Conservation (phyloP, 2,113 vertebrate genomes). For the Seriola dumerili region DNA sequence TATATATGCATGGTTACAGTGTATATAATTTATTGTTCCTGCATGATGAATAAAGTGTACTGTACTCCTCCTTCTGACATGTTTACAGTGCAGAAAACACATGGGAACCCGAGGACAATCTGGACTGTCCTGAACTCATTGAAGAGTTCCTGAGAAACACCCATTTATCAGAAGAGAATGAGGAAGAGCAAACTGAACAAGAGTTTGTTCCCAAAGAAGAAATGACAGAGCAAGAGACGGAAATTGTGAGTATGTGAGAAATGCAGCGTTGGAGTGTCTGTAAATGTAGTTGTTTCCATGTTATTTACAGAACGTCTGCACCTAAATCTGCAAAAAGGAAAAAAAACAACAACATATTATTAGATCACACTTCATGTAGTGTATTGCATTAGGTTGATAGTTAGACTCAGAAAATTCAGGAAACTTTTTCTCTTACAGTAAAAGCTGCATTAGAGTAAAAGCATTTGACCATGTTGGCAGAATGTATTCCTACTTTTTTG, state of each 20-base stretch:
- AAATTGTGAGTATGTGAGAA: constrained; percentile 78
- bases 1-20: no score
- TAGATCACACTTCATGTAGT: not conserved
- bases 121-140: constrained; percentile 98
- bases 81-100: constrained; percentile 94
- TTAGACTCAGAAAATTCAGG: not conserved
- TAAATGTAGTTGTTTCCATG: constrained; percentile 31
- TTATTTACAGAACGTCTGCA: constrained; percentile 45
- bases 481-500: not conserved
- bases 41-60: not conserved
- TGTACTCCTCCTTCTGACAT: not conserved
- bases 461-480: not conserved
- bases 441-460: not conserved
- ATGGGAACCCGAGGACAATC: constrained; percentile 98
- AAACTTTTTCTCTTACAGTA: not conserved
- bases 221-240: constrained; percentile 79
- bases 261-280: constrained; percentile 1
- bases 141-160: constrained; percentile 95
- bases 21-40: not conserved
- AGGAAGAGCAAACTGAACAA: constrained; percentile 51
- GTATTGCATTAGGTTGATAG: not conserved
- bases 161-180: constrained; percentile 81
- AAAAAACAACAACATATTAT: not conserved
- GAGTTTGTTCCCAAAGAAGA: constrained; percentile 80
- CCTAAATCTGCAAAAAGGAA: constrained; percentile 1